Base-by-base conservation (phyloP, 2,113 vertebrate genomes). In the Sardina pilchardus region DNA sequence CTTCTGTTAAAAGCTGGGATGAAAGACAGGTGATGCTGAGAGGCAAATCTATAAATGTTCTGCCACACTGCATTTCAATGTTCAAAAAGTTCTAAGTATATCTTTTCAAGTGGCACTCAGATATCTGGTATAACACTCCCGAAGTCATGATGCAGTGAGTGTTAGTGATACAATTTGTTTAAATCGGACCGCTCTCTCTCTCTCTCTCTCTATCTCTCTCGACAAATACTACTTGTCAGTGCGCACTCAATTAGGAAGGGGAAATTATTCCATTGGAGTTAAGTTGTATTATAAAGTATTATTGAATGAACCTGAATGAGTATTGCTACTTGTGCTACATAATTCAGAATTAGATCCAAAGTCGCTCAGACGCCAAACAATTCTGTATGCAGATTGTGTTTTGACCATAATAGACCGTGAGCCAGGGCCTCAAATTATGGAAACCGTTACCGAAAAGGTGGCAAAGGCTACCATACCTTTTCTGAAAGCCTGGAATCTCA, bases 61-160 rank as follows among this genome's bases (percentile, higher is more conserved):
- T 87, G 53, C 30, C 43, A 63, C 81, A 36, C n/a, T 50, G 82
- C 82, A 85, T 85, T 34, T 81, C 75, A 83, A 67, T 45, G 47
- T 71, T 67, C 84, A 81, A 87, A 87, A 36, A 63, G 36, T 3
- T 17, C 39, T 53, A 26, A 87, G 56, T 44, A 75, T 85, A 75
- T 53, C 17, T 48, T 78, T 82, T 78, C 17, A 56, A 82, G 83
- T 82, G 83, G n/a, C 56, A 43, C 59, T 87, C 43, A 44, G 56
- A 34, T 71, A 81, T 30, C 63, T 67, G 63, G 1, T 30, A 67
- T 7, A 82, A 48, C 59, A 78, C 59, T 78, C 71, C 67, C 53
- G 34, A 78, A 39, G 34, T 78, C 71, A 78, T 67, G 71, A 78
- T 78, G 3, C 71, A 78, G 71, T 4, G 71, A 36, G 14, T 17